phyloP scores from a whole-genome alignment of 1,140 invertebrate species.

The Myzus persicae region DNA sequence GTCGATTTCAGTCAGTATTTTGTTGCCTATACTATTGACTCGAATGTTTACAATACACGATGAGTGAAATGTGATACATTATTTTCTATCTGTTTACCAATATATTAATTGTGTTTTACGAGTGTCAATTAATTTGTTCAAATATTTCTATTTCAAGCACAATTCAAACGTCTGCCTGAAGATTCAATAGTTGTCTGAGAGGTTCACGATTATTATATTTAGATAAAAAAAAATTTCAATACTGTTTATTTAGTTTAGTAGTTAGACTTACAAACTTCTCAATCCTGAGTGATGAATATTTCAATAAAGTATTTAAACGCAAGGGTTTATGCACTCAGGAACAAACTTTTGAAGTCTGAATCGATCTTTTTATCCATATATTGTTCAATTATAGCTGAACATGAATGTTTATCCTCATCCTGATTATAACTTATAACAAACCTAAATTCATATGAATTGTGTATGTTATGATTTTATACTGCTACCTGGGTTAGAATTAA shows the following conservation, averaged over 20 bases:
- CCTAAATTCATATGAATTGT: no score
- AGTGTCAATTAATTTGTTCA: neutral
- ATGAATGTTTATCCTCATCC: neutral
- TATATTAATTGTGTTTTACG: neutral
- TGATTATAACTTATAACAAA: neutral
- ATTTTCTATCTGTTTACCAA: neutral
- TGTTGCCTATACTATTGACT: neutral
- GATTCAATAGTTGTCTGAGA: neutral
- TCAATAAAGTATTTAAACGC: neutral
- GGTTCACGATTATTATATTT: neutral
- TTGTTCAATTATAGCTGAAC: neutral
- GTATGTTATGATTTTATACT: no score
- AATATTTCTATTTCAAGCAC: neutral
- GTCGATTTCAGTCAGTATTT: neutral
- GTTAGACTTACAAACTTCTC: neutral
- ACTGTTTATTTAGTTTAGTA: neutral
- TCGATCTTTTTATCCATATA: neutral
- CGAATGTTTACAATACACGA: neutral
- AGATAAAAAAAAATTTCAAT: neutral
- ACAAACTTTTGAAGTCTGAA: neutral
- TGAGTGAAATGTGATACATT: neutral
- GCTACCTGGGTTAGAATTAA: neutral
- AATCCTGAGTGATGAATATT: neutral
- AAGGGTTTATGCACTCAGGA: neutral
- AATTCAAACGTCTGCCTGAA: neutral